Evolutionary conservation across 2,888 invertebrate species (phyloP).

Genomic region (Drosophila antonietae): DNA sequence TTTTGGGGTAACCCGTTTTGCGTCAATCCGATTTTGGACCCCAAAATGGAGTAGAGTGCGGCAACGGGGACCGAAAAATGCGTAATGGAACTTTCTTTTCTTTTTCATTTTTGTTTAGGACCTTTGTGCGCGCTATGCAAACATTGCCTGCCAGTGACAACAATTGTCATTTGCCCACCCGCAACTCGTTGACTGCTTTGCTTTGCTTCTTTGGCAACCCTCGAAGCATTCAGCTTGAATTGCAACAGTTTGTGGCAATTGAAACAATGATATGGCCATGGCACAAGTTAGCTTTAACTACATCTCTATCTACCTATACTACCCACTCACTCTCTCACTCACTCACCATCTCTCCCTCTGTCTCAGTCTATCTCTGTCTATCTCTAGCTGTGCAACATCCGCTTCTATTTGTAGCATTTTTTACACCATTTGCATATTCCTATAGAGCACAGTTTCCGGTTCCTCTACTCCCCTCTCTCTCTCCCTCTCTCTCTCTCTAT

Average conservation of each 20-base stretch:
- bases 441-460: slow-evolving; percentile 22
- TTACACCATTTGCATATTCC: slow-evolving; percentile 61
- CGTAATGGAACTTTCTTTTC: neutral
- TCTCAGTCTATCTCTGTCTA: neutral
- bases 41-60: neutral
- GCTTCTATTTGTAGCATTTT: slow-evolving; percentile 45
- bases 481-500: neutral
- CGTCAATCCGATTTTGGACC: slow-evolving; percentile 44
- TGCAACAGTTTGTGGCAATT: slow-evolving; percentile 59
- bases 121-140: slow-evolving; percentile 65
- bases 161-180: slow-evolving; percentile 47
- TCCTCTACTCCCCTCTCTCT: neutral
- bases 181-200: neutral
- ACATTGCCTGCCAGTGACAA: slow-evolving; percentile 68
- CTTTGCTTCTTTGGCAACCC: slow-evolving; percentile 3
- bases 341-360: neutral
- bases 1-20: slow-evolving; percentile 56
- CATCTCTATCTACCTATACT: neutral
- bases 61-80: neutral
- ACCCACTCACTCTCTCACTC: neutral
- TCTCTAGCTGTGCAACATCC: slow-evolving; percentile 26
- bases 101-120: slow-evolving; percentile 43
- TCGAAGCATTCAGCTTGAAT: slow-evolving; percentile 20
- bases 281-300: slow-evolving; percentile 18
- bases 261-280: slow-evolving; percentile 35